Evolutionary conservation across 2,888 invertebrate genomes (phyloP), one percentile per base, ranked within the genome.

Genomic region (Caenorhabditis sp.): DNA sequence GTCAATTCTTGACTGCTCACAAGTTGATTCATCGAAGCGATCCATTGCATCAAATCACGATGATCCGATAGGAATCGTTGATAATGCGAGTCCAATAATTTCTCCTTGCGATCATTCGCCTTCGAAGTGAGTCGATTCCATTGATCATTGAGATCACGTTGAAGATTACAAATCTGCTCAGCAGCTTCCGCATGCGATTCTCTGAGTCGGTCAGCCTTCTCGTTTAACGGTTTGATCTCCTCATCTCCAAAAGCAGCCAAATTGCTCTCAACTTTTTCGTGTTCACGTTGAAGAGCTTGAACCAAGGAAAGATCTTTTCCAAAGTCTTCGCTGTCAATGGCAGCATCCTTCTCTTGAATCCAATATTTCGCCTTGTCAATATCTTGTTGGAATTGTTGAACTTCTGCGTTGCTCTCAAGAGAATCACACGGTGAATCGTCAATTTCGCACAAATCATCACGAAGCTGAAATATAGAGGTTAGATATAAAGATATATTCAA

Each of bases 1-100:
- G 97, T 99, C 67, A 99, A 91, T 90, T 99, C 99, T 86, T 99
- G 97, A 0, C 95, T 95, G 84, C 95, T 95, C 27, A 99, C 97
- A 65, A 99, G 91, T 62, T 87, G 86, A 92, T 95, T 94, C 97
- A 97, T 99, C 31, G 95, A 95, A 89, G 94, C 95, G 88, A 99
- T 97, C 97, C 97, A 99, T 56, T 97, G 95, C 92, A 95, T 93
- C 81, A 99, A 90, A 89, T 99, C 97, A 76, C 97, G 88, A 90
- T 96, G 96, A 89, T 97, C 97, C 80, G 95, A 94, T 31, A 97
- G 91, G 92, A 95, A 99, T 65, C 97, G 91, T 89, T 99, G 99
- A 87, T 97, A 91, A 88, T 97, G 97, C 0, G 96, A 95, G 89
- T 99, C 99, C 61, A 97, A 91, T 58, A 99, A 91, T 88, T 97